Evolutionary conservation across 2,113 vertebrate genomes (phyloP).

Genomic region (Phasianus colchicus): DNA sequence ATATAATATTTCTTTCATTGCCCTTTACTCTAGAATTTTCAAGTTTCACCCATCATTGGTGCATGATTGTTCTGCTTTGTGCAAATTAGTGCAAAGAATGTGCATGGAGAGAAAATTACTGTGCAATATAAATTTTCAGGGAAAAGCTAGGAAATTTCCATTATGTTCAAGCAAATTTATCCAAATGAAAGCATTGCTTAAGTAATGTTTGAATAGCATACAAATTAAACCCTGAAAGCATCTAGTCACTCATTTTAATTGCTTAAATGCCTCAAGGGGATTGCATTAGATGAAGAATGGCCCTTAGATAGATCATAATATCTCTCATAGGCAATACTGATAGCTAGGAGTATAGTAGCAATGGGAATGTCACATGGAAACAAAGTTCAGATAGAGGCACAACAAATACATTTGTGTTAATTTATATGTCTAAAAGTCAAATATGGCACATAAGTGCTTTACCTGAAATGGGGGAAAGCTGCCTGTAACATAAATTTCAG

Average conservation of each 20-base stretch:
- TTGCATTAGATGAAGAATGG: slow-evolving; percentile 41
- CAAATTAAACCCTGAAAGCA: slow-evolving; percentile 66
- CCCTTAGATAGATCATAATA: slow-evolving; percentile 45
- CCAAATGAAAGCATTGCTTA: slow-evolving; percentile 67
- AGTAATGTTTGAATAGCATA: slow-evolving; percentile 66
- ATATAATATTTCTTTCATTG: not conserved
- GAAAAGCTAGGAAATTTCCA: slow-evolving; percentile 58
- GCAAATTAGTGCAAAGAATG: not conserved
- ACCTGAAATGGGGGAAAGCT: not conserved
- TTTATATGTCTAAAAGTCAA: not conserved
- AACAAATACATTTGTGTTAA: slow-evolving; percentile 7
- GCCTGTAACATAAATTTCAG: not conserved
- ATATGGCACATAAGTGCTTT: not conserved
- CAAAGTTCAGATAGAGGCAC: slow-evolving; percentile 39
- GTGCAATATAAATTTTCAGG: slow-evolving; percentile 42
- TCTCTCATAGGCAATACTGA: slow-evolving; percentile 10
- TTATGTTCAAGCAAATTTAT: slow-evolving; percentile 61
- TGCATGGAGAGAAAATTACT: not conserved
- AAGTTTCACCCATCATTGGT: not conserved
- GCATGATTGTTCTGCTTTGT: not conserved
- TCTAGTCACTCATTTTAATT: slow-evolving; percentile 70
- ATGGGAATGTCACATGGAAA: not conserved
- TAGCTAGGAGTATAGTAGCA: slow-evolving; percentile 23
- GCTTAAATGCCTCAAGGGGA: slow-evolving; percentile 43
- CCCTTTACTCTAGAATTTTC: not conserved